A percentile compares a stretch with the other conserved stretches of the same genome.
phyloP scores from a whole-genome alignment of 2,888 invertebrate genomes.

The Tridacna crocea region DNA sequence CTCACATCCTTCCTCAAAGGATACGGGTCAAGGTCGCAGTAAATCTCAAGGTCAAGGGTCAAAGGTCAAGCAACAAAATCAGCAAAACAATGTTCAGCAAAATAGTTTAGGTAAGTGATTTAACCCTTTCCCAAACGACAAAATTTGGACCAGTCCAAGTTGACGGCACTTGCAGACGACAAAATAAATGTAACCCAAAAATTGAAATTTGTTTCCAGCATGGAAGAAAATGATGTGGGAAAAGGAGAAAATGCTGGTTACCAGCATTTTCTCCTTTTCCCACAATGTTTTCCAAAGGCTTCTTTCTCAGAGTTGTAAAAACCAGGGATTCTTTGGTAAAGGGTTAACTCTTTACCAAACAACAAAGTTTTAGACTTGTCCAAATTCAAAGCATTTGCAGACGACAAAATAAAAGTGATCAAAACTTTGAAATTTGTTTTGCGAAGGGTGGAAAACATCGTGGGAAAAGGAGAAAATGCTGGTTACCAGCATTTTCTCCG shows the following conservation, averaged over 20 bases:
- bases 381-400: no score
- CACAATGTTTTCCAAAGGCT: neutral
- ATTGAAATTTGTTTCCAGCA: neutral
- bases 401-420: no score
- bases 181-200: neutral
- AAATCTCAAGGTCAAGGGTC: slow-evolving; percentile 64
- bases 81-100: slow-evolving; percentile 65
- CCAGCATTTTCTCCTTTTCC: neutral
- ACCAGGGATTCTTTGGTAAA: no score
- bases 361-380: no score
- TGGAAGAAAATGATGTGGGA: neutral
- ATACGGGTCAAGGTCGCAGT: slow-evolving; percentile 65
- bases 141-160: neutral
- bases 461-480: no score
- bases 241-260: neutral
- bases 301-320: no score
- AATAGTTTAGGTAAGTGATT: slow-evolving; percentile 19
- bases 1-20: slow-evolving; percentile 73
- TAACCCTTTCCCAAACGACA: neutral
- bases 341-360: no score
- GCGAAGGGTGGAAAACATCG: no score
- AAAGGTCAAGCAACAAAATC: slow-evolving; percentile 70
- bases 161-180: neutral
- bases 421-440: no score
- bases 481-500: no score